These are phyloP conservation scores for Lipotes vexillifer DNA, from an alignment of 2,113 vertebrate species.

Conservation along the genomic window DNA sequence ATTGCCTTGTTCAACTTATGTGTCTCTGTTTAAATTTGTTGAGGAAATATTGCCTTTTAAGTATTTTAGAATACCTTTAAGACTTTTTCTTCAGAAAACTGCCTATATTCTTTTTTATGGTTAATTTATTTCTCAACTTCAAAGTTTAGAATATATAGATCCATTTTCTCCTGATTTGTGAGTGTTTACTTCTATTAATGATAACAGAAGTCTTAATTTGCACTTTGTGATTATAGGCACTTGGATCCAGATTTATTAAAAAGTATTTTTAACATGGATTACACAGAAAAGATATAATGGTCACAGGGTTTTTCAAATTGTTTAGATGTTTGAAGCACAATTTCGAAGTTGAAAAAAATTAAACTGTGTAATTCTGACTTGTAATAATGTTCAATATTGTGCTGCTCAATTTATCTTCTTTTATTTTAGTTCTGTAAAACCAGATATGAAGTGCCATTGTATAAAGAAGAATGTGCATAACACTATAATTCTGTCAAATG, in stretches of 20 bases:
- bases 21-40: constrained; percentile 15
- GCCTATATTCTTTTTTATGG: constrained; percentile 4
- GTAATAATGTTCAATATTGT: background rate
- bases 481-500: background rate
- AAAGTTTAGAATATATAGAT: background rate
- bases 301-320: background rate
- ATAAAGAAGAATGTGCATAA: background rate
- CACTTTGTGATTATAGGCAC: background rate
- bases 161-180: background rate
- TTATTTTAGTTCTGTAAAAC: background rate
- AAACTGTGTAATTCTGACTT: background rate
- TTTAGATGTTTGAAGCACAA: background rate
- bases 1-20: background rate
- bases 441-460: background rate
- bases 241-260: constrained; percentile 24
- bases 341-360: background rate
- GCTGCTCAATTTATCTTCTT: background rate
- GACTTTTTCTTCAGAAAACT: background rate
- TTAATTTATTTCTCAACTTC: constrained; percentile 32
- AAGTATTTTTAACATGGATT: background rate
- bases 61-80: constrained; percentile 15
- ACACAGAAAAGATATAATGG: background rate
- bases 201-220: constrained; percentile 29
- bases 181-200: background rate
- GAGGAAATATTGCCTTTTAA: constrained; percentile 28